These are phyloP conservation scores for Lepidochitona cinerea DNA, from an alignment of 2,888 invertebrate genomes.

Conservation along the genomic window DNA sequence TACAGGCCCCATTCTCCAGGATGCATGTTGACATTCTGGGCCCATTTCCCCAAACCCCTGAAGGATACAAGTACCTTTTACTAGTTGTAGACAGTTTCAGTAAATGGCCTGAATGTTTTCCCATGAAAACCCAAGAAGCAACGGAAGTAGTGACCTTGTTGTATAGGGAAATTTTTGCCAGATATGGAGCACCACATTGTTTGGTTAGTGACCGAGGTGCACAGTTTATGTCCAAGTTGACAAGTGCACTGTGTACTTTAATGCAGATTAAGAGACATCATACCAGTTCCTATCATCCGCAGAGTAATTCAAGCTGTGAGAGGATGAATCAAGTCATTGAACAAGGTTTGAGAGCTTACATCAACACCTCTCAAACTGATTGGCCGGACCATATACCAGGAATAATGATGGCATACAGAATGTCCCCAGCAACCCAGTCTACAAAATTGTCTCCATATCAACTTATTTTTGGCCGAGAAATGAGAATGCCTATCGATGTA, in stretches of 20 bases:
- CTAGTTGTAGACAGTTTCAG: slow-evolving; percentile 35
- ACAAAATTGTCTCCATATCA: slow-evolving; percentile 4
- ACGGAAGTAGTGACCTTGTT: slow-evolving; percentile 28
- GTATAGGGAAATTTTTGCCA: slow-evolving; percentile 29
- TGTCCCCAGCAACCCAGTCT: slow-evolving; percentile 22
- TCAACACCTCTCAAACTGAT: background rate
- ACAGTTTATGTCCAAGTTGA: slow-evolving; percentile 35
- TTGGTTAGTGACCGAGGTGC: slow-evolving; percentile 30
- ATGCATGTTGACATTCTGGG: slow-evolving; percentile 34
- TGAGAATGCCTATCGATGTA: background rate
- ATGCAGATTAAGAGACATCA: slow-evolving; percentile 27
- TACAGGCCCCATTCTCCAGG: slow-evolving; percentile 17
- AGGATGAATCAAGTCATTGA: slow-evolving; percentile 6
- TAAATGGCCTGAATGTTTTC: slow-evolving; percentile 34
- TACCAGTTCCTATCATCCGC: slow-evolving; percentile 13
- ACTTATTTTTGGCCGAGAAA: background rate
- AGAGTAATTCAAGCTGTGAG: slow-evolving; percentile 10
- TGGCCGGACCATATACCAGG: slow-evolving; percentile 27
- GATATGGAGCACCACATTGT: slow-evolving; percentile 31
- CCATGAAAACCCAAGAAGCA: slow-evolving; percentile 29
- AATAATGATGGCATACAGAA: slow-evolving; percentile 36
- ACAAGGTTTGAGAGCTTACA: background rate
- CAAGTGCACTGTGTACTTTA: slow-evolving; percentile 32
- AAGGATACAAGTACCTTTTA: slow-evolving; percentile 17
- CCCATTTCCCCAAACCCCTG: slow-evolving; percentile 6